Evolutionary conservation across 2,113 vertebrate species (phyloP).

Genomic region (Parus major): DNA sequence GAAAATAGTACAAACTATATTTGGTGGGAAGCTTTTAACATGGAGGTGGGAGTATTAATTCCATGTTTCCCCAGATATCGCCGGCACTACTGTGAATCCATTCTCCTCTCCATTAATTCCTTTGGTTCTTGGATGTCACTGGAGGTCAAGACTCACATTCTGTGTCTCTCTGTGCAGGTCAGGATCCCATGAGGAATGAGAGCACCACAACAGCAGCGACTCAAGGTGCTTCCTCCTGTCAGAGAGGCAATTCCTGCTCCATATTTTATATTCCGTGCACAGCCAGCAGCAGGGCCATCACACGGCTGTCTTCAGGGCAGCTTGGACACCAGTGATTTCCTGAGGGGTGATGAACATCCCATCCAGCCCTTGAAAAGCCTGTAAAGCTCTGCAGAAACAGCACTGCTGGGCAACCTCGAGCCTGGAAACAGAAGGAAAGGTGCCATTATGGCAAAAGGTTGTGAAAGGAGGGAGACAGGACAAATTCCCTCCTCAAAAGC

Average conservation of each 20-base stretch:
- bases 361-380: not conserved
- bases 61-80: not conserved
- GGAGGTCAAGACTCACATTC: not conserved
- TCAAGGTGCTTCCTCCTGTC: not conserved
- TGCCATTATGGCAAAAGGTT: not conserved
- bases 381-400: not conserved
- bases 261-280: not conserved
- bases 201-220: not conserved
- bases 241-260: not conserved
- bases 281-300: not conserved
- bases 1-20: not conserved
- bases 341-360: not conserved
- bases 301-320: not conserved
- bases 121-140: not conserved
- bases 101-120: not conserved
- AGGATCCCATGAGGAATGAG: not conserved
- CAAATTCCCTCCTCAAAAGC: not conserved
- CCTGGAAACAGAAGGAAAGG: not conserved
- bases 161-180: not conserved
- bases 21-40: not conserved
- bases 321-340: not conserved
- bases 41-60: not conserved
- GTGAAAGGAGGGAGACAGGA: not conserved
- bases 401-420: not conserved
- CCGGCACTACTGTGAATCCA: not conserved